Conservation (phyloP, 2,797 vertebrate genomes). For the Nannoperca obscura region DNA sequence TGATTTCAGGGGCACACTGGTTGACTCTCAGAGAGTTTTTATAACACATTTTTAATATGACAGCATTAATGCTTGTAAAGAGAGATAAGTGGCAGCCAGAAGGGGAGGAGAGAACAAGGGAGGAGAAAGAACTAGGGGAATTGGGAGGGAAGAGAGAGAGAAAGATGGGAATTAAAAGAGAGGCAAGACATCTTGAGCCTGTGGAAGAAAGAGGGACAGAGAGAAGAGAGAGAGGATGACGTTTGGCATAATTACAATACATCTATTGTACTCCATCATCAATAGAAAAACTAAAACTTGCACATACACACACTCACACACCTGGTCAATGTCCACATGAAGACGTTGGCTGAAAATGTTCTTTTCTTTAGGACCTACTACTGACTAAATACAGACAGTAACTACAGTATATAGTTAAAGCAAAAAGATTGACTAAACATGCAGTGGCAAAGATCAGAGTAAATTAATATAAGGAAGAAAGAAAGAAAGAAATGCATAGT, state of each 20-base stretch:
- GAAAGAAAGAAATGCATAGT: not conserved
- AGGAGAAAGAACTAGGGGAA: not conserved
- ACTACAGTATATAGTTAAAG: not conserved
- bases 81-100: not conserved
- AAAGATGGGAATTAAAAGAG: not conserved
- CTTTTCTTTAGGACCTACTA: conserved; percentile 17
- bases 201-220: not conserved
- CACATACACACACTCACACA: conserved; percentile 13
- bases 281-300: conserved; percentile 10
- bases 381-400: conserved; percentile 8
- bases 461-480: not conserved
- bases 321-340: conserved; percentile 11
- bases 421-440: conserved; percentile 16
- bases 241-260: conserved; percentile 7
- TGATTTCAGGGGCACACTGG: conserved; percentile 43
- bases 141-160: not conserved
- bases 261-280: not conserved
- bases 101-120: not conserved
- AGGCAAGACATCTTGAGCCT: not conserved
- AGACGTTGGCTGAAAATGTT: conserved; percentile 26
- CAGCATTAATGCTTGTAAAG: conserved; percentile 27
- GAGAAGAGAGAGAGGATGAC: not conserved
- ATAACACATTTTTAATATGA: conserved; percentile 40
- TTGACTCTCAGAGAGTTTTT: conserved; percentile 47
- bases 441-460: not conserved